Evolutionary conservation across 2,797 vertebrate genomes (phyloP).

Genomic region (Neomorphus geoffroyi): DNA sequence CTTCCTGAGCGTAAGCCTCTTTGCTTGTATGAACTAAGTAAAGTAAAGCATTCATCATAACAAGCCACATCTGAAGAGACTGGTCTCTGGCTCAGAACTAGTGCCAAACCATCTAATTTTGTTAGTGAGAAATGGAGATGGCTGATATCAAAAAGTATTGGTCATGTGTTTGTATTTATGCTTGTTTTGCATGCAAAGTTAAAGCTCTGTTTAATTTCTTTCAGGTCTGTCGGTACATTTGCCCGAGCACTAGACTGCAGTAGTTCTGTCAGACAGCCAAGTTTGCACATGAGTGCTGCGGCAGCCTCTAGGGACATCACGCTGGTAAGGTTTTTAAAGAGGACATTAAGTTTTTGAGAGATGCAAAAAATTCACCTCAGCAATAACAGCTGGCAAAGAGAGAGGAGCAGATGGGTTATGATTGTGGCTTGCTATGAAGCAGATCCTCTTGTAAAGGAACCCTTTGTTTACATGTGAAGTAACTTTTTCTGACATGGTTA

Average conservation of each 20-base stretch:
- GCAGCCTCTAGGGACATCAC: conserved; percentile 93
- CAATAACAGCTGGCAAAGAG: neutral
- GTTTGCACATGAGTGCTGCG: conserved; percentile 98
- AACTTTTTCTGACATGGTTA: conserved; percentile 30
- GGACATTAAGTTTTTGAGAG: neutral
- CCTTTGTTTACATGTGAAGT: conserved; percentile 33
- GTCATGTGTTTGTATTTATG: neutral
- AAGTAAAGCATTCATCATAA: neutral
- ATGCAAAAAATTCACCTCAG: neutral
- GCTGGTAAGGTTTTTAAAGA: conserved; percentile 80
- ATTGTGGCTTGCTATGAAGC: conserved; percentile 42
- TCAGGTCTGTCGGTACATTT: conserved; percentile 94
- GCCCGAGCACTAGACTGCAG: conserved; percentile 96
- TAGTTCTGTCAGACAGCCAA: conserved; percentile 96
- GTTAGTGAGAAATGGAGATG: neutral
- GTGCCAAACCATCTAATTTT: neutral
- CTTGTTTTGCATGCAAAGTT: neutral
- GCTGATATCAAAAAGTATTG: neutral
- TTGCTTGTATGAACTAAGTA: neutral
- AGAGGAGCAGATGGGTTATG: conserved; percentile 35
- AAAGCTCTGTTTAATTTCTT: neutral
- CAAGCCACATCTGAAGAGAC: neutral
- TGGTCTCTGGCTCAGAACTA: neutral
- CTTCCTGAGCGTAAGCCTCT: neutral
- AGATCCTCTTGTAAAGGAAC: conserved; percentile 18